Evolutionary conservation across 2,888 invertebrate species (phyloP), one percentile per base, ranked within the genome.

Genomic region (Tiliacea citrago): DNA sequence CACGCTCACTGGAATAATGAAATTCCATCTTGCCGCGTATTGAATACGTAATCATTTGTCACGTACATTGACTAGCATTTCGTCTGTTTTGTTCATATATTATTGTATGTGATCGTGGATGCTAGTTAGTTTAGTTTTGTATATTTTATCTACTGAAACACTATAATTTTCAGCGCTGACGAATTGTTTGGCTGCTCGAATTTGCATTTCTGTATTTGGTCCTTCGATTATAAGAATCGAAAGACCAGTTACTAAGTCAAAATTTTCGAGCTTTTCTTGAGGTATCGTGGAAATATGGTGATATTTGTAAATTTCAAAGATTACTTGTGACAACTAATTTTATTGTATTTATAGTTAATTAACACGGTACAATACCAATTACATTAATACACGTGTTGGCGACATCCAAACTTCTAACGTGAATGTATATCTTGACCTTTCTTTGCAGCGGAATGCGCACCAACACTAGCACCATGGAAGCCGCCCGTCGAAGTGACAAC

Each of bases 361-460:
- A n/a, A n/a, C n/a, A n/a, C n/a, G n/a, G n/a, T n/a, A n/a, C n/a
- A n/a, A n/a, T n/a, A n/a, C n/a, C n/a, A n/a, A n/a, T n/a, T n/a
- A n/a, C n/a, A n/a, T n/a, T n/a, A n/a, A n/a, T n/a, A n/a, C n/a
- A n/a, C n/a, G 1, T 18, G 67, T 39, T 51, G 7, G 2, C 7
- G 16, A 35, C 21, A 21, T 24, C 18, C 12, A 39, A 51, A 24
- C 35, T 7, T 24, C 5, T 18, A 24, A 24, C 0, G 4, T 39
- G 2, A 10, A 18, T n/a, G 65, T 58, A 72, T 53, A 51, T 51
- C 21, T 65, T 45, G 10, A 24, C 0, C 0, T 51, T 76, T 85
- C 84, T 90, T 90, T 84, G 53, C 94, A 96, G 96, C 92, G 51
- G 96, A 96, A 92, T 96, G 96, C 72, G 96, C 96, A 0, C 95